A percentile compares a stretch with the other conserved stretches of the same genome.
phyloP scores from a whole-genome alignment of 2,888 invertebrate genomes.

The Agrochola circellaris region DNA sequence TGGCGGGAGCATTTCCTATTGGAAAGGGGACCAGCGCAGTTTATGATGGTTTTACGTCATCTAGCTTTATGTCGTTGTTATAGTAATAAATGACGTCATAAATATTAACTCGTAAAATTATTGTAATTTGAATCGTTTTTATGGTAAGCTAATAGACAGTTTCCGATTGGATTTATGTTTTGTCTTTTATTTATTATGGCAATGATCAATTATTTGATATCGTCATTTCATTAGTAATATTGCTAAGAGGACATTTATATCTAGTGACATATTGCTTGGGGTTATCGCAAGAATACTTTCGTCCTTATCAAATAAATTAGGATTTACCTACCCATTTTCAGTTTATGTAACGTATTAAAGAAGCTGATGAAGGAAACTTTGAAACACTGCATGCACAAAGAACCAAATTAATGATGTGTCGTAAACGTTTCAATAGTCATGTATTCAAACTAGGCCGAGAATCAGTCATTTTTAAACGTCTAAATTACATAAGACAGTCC shows the following conservation, averaged over 20 bases:
- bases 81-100: constrained; percentile 62
- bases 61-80: constrained; percentile 51
- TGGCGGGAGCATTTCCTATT: constrained; percentile 58
- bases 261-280: neutral
- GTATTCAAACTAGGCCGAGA: neutral
- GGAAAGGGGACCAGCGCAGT: constrained; percentile 44
- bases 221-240: constrained; percentile 2
- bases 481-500: neutral
- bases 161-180: constrained; percentile 31
- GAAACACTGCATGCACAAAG: neutral
- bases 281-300: neutral
- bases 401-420: neutral
- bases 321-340: neutral
- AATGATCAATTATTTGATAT: constrained; percentile 26
- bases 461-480: neutral
- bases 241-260: constrained; percentile 9
- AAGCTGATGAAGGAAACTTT: neutral
- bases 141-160: constrained; percentile 33
- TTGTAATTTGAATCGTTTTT: constrained; percentile 44
- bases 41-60: constrained; percentile 44
- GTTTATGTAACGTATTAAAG: neutral
- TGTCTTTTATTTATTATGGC: constrained; percentile 1
- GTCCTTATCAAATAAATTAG: neutral
- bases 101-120: constrained; percentile 46
- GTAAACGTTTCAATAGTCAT: neutral